A percentile compares a stretch with the other conserved stretches of the same genome.
These are phyloP conservation scores for Eulimnadia texana DNA, from an alignment of 1,140 invertebrate genomes.

Conservation along the genomic window DNA sequence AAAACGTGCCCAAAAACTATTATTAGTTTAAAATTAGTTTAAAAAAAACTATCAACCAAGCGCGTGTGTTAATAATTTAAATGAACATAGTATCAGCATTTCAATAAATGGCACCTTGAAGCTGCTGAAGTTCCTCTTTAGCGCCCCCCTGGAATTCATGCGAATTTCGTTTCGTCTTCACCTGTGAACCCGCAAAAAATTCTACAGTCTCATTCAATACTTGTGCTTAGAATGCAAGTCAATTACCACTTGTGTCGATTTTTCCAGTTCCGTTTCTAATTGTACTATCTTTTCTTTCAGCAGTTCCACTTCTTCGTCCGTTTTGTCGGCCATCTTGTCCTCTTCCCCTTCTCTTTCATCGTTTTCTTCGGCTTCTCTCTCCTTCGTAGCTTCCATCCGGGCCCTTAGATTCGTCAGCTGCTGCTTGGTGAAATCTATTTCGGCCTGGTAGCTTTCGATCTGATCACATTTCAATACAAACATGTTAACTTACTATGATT, in stretches of 20 bases:
- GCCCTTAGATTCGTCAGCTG: constrained; percentile 24
- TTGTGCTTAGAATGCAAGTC: no score
- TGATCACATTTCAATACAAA: constrained; percentile 11
- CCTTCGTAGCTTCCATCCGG: neutral
- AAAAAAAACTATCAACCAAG: no score
- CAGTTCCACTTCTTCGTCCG: neutral
- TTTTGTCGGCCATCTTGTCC: constrained; percentile 2
- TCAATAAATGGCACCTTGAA: neutral
- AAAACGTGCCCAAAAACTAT: no score
- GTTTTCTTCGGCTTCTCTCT: neutral
- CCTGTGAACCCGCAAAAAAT: neutral
- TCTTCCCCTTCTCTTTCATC: constrained; percentile 2
- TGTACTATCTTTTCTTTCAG: neutral
- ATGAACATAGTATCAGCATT: neutral
- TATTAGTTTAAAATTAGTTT: no score
- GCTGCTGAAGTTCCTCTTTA: neutral
- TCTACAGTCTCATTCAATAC: neutral
- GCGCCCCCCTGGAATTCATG: neutral
- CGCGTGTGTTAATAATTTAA: no score
- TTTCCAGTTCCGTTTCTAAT: constrained; percentile 2
- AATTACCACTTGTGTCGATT: neutral
- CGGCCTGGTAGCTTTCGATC: constrained; percentile 28
- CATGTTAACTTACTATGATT: neutral
- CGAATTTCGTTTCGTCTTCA: neutral
- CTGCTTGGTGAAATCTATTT: constrained; percentile 33